A percentile compares a stretch with the other conserved stretches of the same genome.
phyloP scores from a whole-genome alignment of 2,113 vertebrate species.

The Echinops telfairi region DNA sequence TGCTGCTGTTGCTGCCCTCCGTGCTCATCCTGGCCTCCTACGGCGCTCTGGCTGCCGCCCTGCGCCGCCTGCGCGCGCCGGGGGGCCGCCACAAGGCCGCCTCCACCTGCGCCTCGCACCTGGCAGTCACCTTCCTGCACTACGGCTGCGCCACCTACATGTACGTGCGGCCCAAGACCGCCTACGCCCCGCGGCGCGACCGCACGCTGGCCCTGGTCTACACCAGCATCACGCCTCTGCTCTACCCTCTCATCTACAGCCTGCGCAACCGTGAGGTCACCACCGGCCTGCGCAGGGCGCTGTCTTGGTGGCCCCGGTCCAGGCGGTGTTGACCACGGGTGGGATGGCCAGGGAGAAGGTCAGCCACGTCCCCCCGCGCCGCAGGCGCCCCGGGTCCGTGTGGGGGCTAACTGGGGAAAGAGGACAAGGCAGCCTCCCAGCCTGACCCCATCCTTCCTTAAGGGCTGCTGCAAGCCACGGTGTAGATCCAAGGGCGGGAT shows the following conservation, averaged over 20 bases:
- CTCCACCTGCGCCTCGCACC: conserved; percentile 84
- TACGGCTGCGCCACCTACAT: conserved; percentile 84
- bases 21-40: conserved; percentile 84
- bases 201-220: conserved; percentile 85
- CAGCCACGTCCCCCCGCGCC: too few relatives aligned
- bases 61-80: conserved; percentile 39
- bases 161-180: conserved; percentile 82
- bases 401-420: neutral
- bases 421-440: neutral
- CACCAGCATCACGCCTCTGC: conserved; percentile 83
- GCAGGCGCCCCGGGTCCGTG: too few relatives aligned
- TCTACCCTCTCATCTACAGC: conserved; percentile 85
- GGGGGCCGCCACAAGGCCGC: conserved; percentile 79
- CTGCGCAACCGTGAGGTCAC: conserved; percentile 80
- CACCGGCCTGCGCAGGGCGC: conserved; percentile 61
- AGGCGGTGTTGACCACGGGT: neutral
- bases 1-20: conserved; percentile 83
- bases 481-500: neutral
- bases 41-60: conserved; percentile 50
- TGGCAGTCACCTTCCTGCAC: conserved; percentile 83
- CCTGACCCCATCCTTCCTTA: neutral
- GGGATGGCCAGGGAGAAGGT: neutral
- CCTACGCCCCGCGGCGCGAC: conserved; percentile 77
- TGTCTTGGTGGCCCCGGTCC: neutral
- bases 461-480: neutral